These are phyloP conservation scores for Heloderma charlesbogerti DNA, from an alignment of 2,113 vertebrate genomes.

Conservation along the genomic window DNA sequence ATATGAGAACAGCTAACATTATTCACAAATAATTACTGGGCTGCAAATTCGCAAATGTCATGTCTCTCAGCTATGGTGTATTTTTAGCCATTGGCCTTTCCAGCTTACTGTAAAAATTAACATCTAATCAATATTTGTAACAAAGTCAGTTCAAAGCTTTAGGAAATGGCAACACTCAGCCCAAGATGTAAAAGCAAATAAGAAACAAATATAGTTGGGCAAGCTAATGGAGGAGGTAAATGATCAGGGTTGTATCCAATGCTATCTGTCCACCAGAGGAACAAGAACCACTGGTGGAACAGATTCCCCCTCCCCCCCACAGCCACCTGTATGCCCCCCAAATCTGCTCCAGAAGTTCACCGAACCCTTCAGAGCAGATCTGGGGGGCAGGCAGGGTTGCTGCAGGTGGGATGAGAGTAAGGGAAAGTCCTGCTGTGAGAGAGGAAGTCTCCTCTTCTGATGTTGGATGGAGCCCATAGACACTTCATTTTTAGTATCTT, in stretches of 20 bases:
- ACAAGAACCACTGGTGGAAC: too few relatives aligned
- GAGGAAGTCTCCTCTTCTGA: too few relatives aligned
- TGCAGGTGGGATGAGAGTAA: too few relatives aligned
- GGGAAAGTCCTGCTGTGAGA: too few relatives aligned
- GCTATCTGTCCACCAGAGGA: too few relatives aligned
- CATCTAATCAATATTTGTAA: constrained; percentile 70
- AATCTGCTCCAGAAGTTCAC: too few relatives aligned
- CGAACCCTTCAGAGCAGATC: too few relatives aligned
- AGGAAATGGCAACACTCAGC: background rate
- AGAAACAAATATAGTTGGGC: background rate
- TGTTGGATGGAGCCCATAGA: too few relatives aligned
- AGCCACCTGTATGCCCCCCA: too few relatives aligned
- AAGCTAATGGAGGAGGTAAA: background rate
- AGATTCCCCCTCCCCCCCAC: too few relatives aligned
- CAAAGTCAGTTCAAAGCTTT: background rate
- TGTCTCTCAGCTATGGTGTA: constrained; percentile 51
- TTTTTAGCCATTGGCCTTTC: constrained; percentile 72
- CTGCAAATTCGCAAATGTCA: constrained; percentile 65
- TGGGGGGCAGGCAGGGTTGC: too few relatives aligned
- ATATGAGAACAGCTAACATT: constrained; percentile 61
- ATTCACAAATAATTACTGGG: constrained; percentile 69
- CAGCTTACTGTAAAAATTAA: constrained; percentile 77
- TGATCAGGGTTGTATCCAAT: background rate
- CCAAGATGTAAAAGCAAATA: background rate
- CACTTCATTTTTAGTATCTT: background rate